phyloP scores from a whole-genome alignment of 2,888 invertebrate genomes.

The Notodonta dromedarius region DNA sequence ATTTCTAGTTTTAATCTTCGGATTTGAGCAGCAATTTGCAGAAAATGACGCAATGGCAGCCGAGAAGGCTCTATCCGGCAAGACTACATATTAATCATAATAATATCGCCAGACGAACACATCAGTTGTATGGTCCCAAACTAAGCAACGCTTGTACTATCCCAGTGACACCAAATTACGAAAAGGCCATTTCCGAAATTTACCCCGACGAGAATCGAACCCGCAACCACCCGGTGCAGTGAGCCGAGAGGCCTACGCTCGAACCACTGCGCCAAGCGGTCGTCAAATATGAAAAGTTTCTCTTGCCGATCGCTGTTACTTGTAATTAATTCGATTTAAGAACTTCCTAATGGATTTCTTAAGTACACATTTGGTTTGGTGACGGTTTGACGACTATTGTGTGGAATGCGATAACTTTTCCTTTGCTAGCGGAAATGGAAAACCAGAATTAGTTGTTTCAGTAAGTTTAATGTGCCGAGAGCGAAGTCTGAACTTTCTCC shows the following conservation, averaged over 20 bases:
- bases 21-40: slow-evolving; percentile 25
- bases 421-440: background rate
- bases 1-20: slow-evolving; percentile 22
- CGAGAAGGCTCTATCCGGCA: slow-evolving; percentile 12
- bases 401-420: background rate
- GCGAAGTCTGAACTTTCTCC: too few species aligned
- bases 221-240: too few species aligned
- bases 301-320: slow-evolving; percentile 21
- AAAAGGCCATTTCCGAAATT: too few species aligned
- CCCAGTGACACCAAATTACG: too few species aligned
- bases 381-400: background rate
- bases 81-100: slow-evolving; percentile 25
- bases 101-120: too few species aligned
- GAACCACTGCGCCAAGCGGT: too few species aligned
- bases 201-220: too few species aligned
- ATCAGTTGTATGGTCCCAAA: too few species aligned
- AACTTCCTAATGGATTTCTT: slow-evolving; percentile 12
- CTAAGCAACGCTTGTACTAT: too few species aligned
- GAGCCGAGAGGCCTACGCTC: too few species aligned
- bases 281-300: slow-evolving; percentile 30
- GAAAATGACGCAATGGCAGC: slow-evolving; percentile 38
- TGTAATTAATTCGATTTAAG: slow-evolving; percentile 27
- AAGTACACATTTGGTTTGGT: background rate
- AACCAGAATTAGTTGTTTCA: too few species aligned
- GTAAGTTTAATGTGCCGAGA: too few species aligned